These are phyloP conservation scores for Momotus momota DNA, from an alignment of 2,797 vertebrate species.

Conservation along the genomic window DNA sequence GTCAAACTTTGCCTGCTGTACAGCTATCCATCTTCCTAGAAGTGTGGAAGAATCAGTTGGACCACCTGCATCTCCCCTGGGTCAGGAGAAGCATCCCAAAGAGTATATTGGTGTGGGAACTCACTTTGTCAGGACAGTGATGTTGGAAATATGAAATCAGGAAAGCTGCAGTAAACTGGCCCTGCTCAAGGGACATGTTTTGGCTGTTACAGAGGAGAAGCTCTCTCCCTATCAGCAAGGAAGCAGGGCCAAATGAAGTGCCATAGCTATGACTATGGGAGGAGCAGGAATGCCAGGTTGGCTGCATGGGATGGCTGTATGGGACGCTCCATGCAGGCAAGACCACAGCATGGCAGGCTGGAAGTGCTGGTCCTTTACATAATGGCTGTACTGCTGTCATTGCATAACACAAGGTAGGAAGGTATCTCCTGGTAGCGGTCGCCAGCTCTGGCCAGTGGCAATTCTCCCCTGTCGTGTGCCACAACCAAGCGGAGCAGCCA, in stretches of 20 bases:
- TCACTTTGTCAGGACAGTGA: not conserved
- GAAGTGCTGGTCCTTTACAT: not conserved
- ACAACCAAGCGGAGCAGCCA: not conserved
- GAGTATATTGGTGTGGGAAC: rapidly evolving
- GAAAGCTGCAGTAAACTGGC: not conserved
- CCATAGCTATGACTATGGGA: not conserved
- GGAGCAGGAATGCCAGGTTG: not conserved
- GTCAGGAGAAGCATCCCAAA: not conserved
- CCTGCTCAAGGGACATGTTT: not conserved
- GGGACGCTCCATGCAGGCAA: not conserved
- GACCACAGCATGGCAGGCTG: not conserved
- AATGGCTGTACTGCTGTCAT: not conserved
- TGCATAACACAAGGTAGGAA: not conserved
- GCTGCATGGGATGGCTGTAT: rapidly evolving
- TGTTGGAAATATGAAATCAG: not conserved
- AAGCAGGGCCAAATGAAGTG: not conserved
- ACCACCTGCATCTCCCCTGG: no score
- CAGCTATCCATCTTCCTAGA: not conserved
- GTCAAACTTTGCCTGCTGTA: not conserved
- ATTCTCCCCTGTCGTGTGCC: not conserved
- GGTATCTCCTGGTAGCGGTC: not conserved
- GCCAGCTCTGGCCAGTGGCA: not conserved
- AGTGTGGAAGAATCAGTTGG: not conserved
- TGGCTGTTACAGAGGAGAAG: not conserved
- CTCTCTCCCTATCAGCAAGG: not conserved